Evolutionary conservation across 2,113 vertebrate species (phyloP), one percentile per base, ranked within the genome.

Genomic region (Tichodroma muraria): DNA sequence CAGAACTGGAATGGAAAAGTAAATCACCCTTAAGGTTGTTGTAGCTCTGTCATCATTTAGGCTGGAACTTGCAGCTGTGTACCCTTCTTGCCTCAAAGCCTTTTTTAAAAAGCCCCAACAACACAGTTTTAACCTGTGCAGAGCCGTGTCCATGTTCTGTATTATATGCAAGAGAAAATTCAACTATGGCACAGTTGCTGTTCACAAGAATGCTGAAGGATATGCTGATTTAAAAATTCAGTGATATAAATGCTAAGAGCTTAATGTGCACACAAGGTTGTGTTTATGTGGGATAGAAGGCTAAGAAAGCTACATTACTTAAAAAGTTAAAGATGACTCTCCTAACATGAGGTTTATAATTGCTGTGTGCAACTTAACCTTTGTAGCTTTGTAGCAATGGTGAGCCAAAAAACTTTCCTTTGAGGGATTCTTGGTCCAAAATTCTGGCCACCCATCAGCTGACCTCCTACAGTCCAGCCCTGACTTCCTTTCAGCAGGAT

Each of bases 311-410:
- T 45, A 8, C 47, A 30, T 69, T 70, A 37, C 63, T 92, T 73
- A 21, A 59, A 63, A 70, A 60, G 66, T 71, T 93, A 70, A 77
- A 77, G 61, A 42, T 61, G 14, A 37, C 53, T 88, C 22, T 82
- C 8, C 9, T 59, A 71, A 69, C 71, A 28, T 40, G 56, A 84
- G 25, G 40, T 78, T 76, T 64, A 40, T 90, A 88, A 75, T 80
- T 91, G 72, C 79, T 90, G 42, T 44, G 61, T 49, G 53, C 77
- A 72, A 66, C 81, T 85, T 80, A 93, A 89, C 94, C 89, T 90
- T 95, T 65, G 57, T 84, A 89, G 87, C 75, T 86, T 59, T 5
- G 0, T 13, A 42, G 85, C 10, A 22, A 10, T 18, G 20, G 56
- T 37, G 69, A 95, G 90, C 88, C 93, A 95, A 69, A 85, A 88